Base-by-base conservation (phyloP, 2,113 vertebrate species). In the Takifugu bimaculatus region DNA sequence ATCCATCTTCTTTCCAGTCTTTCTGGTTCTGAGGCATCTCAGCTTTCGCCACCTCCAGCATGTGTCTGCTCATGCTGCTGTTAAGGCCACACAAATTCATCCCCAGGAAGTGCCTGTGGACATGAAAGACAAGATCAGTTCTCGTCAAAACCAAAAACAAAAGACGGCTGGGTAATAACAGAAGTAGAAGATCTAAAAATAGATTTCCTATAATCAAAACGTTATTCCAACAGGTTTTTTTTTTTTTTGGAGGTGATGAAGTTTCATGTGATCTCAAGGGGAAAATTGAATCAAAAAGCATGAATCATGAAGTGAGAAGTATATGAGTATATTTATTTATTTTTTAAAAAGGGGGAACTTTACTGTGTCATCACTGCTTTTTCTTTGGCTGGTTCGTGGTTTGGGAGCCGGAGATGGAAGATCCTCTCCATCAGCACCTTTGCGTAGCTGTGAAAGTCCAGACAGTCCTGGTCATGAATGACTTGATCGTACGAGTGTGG, bases 341-440 rank as follows among this genome's bases (percentile, higher is more conserved):
- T 20, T 20, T 20, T 20, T 20, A 20, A 45, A 2, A 5, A 14
- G 49, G 15, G 2, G 50, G 4, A 42, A 74, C 90, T 57, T 89
- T 90, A 96, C 94, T 69, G 83, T 79, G 79, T 92, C 88, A 94
- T 89, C 76, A 88, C 76, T 28, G 66, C 67, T 75, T 91, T 94
- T 25, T 90, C 91, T 25, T 83, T 82, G 0, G 26, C 65, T 0
- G 78, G 84, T 63, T 88, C 88, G 57, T 90, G 82, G 48, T 88
- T 74, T 0, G 93, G 92, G 25, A 96, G 90, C 52, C 44, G 85
- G 78, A 96, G 81, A n/a, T 88, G 85, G 42, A 96, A 96, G 67
- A 96, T 95, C 61, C 91, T 84, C 14, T 94, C 88, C 94, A 96
- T 96, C 69, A 96, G 91, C 51, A 92, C 78, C 57, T 85, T 43